A percentile compares a stretch with the other conserved stretches of the same genome.
These are phyloP conservation scores for Ispidina lecontei DNA, from an alignment of 2,797 vertebrate species.

Conservation along the genomic window DNA sequence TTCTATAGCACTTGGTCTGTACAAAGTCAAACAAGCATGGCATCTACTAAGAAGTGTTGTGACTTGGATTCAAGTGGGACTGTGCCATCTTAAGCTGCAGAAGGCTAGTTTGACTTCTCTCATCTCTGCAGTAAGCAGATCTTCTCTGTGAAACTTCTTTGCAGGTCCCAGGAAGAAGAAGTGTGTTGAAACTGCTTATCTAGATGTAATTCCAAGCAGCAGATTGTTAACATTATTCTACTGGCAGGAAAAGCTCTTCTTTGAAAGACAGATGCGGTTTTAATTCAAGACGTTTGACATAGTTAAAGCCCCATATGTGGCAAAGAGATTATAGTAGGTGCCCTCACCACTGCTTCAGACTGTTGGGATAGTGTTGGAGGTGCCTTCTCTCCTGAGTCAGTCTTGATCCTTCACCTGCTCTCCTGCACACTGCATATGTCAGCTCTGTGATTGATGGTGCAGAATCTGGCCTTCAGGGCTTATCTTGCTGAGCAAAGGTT, in stretches of 20 bases:
- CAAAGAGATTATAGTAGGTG: background rate
- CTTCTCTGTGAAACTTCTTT: background rate
- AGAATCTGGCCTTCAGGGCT: background rate
- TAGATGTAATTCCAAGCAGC: background rate
- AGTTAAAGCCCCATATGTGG: background rate
- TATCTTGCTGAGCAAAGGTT: slow-evolving; percentile 12
- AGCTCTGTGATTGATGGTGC: background rate
- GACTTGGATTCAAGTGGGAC: background rate
- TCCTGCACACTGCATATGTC: background rate
- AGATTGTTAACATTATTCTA: background rate
- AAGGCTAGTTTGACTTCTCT: background rate
- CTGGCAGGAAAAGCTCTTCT: background rate
- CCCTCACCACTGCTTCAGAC: background rate
- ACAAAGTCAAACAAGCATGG: background rate
- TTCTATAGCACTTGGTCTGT: slow-evolving; percentile 2
- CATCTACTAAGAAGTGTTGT: background rate
- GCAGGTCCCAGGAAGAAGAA: background rate
- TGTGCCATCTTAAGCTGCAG: background rate
- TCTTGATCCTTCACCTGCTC: background rate
- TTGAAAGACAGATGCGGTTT: background rate
- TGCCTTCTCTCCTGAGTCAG: background rate
- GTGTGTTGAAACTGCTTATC: background rate
- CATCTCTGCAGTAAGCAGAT: background rate
- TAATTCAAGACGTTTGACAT: background rate
- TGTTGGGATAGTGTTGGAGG: background rate